These are phyloP conservation scores for Blomia tropicalis DNA, from an alignment of 2,888 invertebrate species.

Conservation along the genomic window DNA sequence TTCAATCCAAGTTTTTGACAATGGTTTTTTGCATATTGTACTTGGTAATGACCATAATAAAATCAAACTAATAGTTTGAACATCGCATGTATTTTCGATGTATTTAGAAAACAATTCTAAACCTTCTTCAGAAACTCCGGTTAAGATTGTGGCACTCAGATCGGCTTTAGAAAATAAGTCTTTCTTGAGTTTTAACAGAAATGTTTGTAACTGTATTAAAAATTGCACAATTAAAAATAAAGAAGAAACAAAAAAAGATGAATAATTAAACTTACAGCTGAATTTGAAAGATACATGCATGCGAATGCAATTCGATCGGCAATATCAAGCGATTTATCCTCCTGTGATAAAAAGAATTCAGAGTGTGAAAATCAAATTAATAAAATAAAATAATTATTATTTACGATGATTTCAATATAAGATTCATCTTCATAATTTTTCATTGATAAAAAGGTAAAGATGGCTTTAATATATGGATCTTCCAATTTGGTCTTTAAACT, in stretches of 20 bases:
- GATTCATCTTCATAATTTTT: conserved; percentile 43
- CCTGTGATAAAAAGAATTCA: conserved; percentile 40
- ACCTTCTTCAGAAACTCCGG: conserved; percentile 52
- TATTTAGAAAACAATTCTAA: conserved; percentile 66
- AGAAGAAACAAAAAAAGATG: background rate
- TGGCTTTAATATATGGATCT: conserved; percentile 77
- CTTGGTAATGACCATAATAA: conserved; percentile 58
- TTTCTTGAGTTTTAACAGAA: conserved; percentile 52
- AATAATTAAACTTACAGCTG: conserved; percentile 33
- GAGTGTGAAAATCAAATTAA: background rate
- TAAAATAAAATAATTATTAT: conserved; percentile 30
- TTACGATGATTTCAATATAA: conserved; percentile 58
- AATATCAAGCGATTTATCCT: conserved; percentile 64
- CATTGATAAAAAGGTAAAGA: conserved; percentile 74
- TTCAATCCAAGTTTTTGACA: conserved; percentile 40
- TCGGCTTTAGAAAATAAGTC: conserved; percentile 58
- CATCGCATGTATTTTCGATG: conserved; percentile 68
- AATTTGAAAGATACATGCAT: conserved; percentile 64
- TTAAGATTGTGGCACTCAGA: conserved; percentile 65
- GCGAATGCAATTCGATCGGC: conserved; percentile 82
- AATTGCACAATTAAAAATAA: conserved; percentile 20
- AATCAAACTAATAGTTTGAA: conserved; percentile 72
- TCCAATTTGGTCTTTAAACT: conserved; percentile 56
- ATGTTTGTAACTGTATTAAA: conserved; percentile 52
- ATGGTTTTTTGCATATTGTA: conserved; percentile 46